Evolutionary conservation across 2,888 invertebrate species (phyloP), one percentile per base, ranked within the genome.

Genomic region (Andrena praecox): DNA sequence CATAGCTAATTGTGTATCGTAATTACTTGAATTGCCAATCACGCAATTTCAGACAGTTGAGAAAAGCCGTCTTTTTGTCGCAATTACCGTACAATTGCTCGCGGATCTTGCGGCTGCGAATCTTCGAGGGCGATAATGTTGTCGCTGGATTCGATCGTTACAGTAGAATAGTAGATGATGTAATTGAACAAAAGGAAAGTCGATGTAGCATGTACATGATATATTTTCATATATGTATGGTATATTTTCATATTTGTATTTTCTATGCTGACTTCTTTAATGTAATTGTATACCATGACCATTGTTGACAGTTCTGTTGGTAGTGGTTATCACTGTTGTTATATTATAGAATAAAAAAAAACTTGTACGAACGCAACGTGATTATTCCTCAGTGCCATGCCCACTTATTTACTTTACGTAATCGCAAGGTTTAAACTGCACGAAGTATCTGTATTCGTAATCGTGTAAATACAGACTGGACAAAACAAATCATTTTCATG

Each of bases 211-310:
- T 89, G 81, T 89, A 89, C 85, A 89, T 85, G 89, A 77, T 87
- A 85, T 89, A 87, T 89, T 89, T 89, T 89, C 85, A 88, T 89
- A 90, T 87, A 84, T 89, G 77, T 89, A 89, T 86, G 86, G 87
- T 89, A 82, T 89, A 88, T 89, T 89, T 89, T 89, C 87, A 86
- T 89, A 90, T 86, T 83, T 89, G 75, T 85, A 87, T 88, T 88
- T 89, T 88, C 85, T 86, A 88, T 89, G 82, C 78, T 79, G 63
- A 86, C 68, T 85, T 80, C 75, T 78, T 80, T 77, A 69, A 82
- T 85, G 66, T 85, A 79, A 82, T 79, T 80, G 69, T 87, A 80
- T 75, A 84, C 56, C 75, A 80, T 83, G 69, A 83, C 68, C 72
- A 87, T 86, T 70, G 75, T 87, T 81, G 72, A 77, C 69, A 59